Evolutionary conservation across 2,888 invertebrate species (phyloP).

Genomic region (Himalopsyche kuldschensis): DNA sequence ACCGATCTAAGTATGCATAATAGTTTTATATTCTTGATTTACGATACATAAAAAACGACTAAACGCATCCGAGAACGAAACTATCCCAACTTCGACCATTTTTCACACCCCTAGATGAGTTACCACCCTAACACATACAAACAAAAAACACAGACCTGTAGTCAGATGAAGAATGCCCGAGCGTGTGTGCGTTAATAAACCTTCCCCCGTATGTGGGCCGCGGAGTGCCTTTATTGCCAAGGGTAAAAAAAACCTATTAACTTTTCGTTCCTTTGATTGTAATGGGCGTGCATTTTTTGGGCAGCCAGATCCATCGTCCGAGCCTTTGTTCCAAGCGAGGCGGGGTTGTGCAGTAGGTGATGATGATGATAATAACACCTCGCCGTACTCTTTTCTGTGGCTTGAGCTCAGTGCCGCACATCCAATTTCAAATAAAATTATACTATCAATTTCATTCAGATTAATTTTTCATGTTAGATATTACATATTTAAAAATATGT

Average conservation of each 20-base stretch:
- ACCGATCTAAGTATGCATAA: background rate
- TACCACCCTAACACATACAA: background rate
- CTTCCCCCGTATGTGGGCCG: constrained; percentile 1
- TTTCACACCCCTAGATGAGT: background rate
- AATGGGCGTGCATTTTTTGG: constrained; percentile 34
- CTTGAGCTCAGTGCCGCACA: background rate
- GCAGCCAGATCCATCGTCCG: constrained; percentile 19
- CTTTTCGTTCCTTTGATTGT: constrained; percentile 35
- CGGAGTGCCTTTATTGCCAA: constrained; percentile 8
- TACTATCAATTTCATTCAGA: no score
- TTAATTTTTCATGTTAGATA: no score
- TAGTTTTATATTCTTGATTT: background rate
- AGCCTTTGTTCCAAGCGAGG: constrained; percentile 24
- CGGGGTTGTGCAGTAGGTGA: constrained; percentile 29
- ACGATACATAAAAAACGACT: background rate
- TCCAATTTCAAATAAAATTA: background rate
- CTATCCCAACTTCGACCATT: background rate
- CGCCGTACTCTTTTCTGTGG: background rate
- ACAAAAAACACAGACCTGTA: background rate
- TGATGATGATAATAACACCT: constrained; percentile 31
- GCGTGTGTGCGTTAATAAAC: constrained; percentile 11
- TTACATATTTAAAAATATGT: no score
- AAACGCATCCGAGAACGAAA: background rate
- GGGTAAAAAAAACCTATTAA: constrained; percentile 37
- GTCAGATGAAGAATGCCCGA: background rate